These are phyloP conservation scores for Xanthia togata DNA, from an alignment of 2,888 invertebrate genomes.

Conservation along the genomic window DNA sequence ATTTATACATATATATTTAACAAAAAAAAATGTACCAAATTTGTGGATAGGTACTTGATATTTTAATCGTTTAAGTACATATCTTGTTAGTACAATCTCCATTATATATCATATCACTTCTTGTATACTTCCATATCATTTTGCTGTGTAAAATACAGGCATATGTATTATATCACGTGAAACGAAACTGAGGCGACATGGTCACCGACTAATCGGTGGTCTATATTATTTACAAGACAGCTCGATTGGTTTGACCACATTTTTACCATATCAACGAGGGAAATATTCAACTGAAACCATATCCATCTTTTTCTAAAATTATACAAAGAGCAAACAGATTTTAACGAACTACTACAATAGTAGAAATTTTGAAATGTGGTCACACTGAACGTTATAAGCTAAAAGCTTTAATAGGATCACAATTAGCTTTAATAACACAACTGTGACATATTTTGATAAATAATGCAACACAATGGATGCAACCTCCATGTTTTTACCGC, in stretches of 20 bases:
- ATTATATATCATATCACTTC: slow-evolving; percentile 88
- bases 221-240: slow-evolving; percentile 68
- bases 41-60: slow-evolving; percentile 82
- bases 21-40: slow-evolving; percentile 83
- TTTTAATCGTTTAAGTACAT: slow-evolving; percentile 88
- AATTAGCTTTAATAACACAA: slow-evolving; percentile 73
- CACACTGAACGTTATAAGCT: slow-evolving; percentile 72
- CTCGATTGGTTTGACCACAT: slow-evolving; percentile 69
- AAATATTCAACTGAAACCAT: slow-evolving; percentile 52
- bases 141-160: slow-evolving; percentile 84
- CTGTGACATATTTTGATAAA: slow-evolving; percentile 78
- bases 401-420: slow-evolving; percentile 81
- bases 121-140: slow-evolving; percentile 90
- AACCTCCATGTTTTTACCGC: slow-evolving; percentile 59
- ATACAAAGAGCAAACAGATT: slow-evolving; percentile 59
- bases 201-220: slow-evolving; percentile 66
- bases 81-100: slow-evolving; percentile 89
- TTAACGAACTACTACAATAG: slow-evolving; percentile 51
- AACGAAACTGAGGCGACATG: slow-evolving; percentile 71
- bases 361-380: slow-evolving; percentile 62
- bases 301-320: slow-evolving; percentile 65
- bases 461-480: slow-evolving; percentile 65
- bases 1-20: slow-evolving; percentile 83
- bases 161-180: slow-evolving; percentile 83
- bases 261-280: slow-evolving; percentile 64